Evolutionary conservation across 2,797 vertebrate species (phyloP).

Genomic region (Chiroxiphia lanceolata): DNA sequence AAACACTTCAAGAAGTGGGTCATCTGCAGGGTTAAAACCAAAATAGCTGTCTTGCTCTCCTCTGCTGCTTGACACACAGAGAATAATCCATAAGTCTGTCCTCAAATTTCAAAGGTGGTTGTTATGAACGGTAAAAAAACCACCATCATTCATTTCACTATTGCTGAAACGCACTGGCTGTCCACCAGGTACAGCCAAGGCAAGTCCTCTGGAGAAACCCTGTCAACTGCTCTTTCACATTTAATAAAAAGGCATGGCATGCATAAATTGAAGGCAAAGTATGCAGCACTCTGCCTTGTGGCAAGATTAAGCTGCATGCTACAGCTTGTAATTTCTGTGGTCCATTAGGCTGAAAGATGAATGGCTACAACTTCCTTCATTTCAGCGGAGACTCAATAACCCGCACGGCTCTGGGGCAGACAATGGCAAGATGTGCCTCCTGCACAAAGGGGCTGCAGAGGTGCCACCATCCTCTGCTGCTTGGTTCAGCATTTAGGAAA

Average conservation of each 20-base stretch:
- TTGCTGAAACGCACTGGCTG: background rate
- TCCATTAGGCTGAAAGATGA: slow-evolving; percentile 49
- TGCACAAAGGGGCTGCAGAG: background rate
- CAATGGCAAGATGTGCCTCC: background rate
- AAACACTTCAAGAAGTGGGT: slow-evolving; percentile 33
- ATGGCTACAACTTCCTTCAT: slow-evolving; percentile 36
- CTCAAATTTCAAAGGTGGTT: slow-evolving; percentile 18
- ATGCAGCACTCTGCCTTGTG: slow-evolving; percentile 57
- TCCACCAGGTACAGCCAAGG: background rate
- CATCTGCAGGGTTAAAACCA: slow-evolving; percentile 8
- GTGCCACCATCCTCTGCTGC: background rate
- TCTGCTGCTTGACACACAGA: background rate
- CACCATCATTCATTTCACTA: background rate
- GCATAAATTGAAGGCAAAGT: slow-evolving; percentile 55
- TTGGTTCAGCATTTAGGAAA: background rate
- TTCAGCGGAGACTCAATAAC: background rate
- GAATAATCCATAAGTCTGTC: background rate
- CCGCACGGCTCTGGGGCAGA: background rate
- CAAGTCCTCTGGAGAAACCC: slow-evolving; percentile 25
- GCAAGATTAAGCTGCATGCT: slow-evolving; percentile 57
- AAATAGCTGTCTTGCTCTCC: background rate
- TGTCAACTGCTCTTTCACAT: slow-evolving; percentile 21
- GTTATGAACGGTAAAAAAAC: background rate
- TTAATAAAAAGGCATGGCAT: slow-evolving; percentile 51
- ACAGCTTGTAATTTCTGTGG: slow-evolving; percentile 56